These are phyloP conservation scores for Protonibea diacanthus DNA, from an alignment of 2,797 vertebrate genomes.

Conservation along the genomic window DNA sequence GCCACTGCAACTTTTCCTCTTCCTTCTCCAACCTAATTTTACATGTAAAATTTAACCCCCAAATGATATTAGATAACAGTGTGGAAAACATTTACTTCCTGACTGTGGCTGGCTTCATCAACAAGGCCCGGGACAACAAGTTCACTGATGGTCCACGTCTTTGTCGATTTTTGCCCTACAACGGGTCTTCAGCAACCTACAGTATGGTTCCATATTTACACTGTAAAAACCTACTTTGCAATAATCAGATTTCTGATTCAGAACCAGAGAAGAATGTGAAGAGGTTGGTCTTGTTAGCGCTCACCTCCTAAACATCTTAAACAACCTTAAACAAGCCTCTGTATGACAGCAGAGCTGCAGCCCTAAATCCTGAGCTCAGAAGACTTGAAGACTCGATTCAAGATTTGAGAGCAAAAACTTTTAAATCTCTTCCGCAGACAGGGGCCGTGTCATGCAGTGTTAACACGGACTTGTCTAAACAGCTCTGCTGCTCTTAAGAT, in stretches of 20 bases:
- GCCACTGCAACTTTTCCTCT: slow-evolving; percentile 2
- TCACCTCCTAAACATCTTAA: not conserved
- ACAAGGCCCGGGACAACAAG: not conserved
- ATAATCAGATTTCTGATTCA: not conserved
- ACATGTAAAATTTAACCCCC: not conserved
- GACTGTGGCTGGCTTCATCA: not conserved
- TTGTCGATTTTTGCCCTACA: no score
- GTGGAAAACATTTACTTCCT: not conserved
- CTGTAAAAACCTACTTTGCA: not conserved
- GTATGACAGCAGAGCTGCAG: no score
- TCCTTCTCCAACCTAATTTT: not conserved
- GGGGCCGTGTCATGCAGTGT: no score
- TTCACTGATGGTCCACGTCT: no score
- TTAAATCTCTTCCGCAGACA: not conserved
- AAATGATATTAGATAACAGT: not conserved
- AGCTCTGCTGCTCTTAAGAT: slow-evolving; percentile 9
- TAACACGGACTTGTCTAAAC: not conserved
- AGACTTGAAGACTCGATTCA: not conserved
- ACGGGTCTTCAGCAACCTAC: no score
- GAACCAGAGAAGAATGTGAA: not conserved
- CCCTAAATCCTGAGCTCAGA: not conserved
- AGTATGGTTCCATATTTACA: no score
- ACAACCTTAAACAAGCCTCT: not conserved
- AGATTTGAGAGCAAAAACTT: not conserved
- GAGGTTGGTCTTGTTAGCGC: not conserved